Conservation (phyloP, 2,113 vertebrate species). For the Pampusana beccarii region DNA sequence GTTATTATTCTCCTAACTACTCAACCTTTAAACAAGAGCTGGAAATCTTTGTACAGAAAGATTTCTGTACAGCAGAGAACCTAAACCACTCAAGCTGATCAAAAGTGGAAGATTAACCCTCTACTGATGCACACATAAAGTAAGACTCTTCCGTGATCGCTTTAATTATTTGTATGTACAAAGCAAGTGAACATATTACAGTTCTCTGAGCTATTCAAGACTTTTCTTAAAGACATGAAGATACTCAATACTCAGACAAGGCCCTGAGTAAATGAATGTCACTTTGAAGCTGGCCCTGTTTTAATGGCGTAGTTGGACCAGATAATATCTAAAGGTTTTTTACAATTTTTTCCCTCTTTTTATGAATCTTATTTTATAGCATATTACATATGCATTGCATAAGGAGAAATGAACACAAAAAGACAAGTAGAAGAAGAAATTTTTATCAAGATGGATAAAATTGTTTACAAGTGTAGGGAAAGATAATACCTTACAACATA, state of each 20-base stretch:
- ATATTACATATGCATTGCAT: not conserved
- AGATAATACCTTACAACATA: not conserved
- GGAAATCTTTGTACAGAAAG: not conserved
- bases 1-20: not conserved
- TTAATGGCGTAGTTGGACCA: not conserved
- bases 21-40: not conserved
- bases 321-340: not conserved
- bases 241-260: not conserved
- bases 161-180: constrained; percentile 11
- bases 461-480: not conserved
- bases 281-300: not conserved
- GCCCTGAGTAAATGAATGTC: not conserved
- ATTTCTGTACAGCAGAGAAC: not conserved
- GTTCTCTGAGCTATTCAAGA: not conserved
- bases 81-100: not conserved
- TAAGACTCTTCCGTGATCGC: not conserved
- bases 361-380: not conserved
- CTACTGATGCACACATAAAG: not conserved
- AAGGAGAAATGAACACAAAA: not conserved
- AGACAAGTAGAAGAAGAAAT: not conserved
- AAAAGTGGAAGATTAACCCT: constrained; percentile 7
- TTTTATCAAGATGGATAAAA: not conserved
- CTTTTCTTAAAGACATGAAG: not conserved
- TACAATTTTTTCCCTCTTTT: not conserved
- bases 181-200: not conserved